Percentiles rank a stretch among this genome's conserved stretches.
Evolutionary conservation across 2,888 invertebrate genomes (phyloP).

Genomic region (Theristus sp.): DNA sequence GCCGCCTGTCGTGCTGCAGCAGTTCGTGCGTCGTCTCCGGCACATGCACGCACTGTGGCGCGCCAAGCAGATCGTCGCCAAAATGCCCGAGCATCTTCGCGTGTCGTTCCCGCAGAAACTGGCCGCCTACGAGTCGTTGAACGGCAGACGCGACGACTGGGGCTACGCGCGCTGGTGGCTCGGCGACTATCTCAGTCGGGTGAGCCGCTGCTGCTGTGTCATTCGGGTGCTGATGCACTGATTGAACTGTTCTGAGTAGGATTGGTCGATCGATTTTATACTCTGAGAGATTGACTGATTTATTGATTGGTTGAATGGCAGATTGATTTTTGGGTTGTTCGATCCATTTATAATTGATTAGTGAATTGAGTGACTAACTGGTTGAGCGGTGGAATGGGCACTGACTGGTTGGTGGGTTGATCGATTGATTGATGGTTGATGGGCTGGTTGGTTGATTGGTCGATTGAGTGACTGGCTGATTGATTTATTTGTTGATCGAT

Average conservation of each 20-base stretch:
- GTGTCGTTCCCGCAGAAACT: slow-evolving; percentile 53
- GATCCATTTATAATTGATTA: too few relatives aligned
- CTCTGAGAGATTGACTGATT: too few relatives aligned
- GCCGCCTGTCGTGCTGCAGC: slow-evolving; percentile 49
- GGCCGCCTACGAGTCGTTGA: slow-evolving; percentile 51
- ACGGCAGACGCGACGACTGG: slow-evolving; percentile 48
- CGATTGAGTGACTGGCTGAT: too few relatives aligned
- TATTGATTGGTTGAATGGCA: too few relatives aligned
- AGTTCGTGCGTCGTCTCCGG: slow-evolving; percentile 37
- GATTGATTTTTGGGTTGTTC: too few relatives aligned
- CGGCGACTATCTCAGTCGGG: slow-evolving; percentile 56
- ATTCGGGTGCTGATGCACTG: neutral
- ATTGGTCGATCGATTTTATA: neutral
- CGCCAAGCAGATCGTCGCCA: slow-evolving; percentile 15
- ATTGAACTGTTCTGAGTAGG: neutral
- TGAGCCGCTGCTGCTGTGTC: slow-evolving; percentile 15
- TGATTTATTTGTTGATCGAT: too few relatives aligned
- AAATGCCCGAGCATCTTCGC: slow-evolving; percentile 18
- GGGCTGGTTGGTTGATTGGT: too few relatives aligned
- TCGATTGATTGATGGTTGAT: too few relatives aligned
- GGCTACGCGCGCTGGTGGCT: slow-evolving; percentile 60
- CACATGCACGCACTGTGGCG: slow-evolving; percentile 19
- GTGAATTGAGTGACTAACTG: too few relatives aligned
- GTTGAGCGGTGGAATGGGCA: too few relatives aligned
- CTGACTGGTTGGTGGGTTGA: too few relatives aligned